phyloP scores from a whole-genome alignment of 2,888 invertebrate genomes.

The Apamea monoglypha region DNA sequence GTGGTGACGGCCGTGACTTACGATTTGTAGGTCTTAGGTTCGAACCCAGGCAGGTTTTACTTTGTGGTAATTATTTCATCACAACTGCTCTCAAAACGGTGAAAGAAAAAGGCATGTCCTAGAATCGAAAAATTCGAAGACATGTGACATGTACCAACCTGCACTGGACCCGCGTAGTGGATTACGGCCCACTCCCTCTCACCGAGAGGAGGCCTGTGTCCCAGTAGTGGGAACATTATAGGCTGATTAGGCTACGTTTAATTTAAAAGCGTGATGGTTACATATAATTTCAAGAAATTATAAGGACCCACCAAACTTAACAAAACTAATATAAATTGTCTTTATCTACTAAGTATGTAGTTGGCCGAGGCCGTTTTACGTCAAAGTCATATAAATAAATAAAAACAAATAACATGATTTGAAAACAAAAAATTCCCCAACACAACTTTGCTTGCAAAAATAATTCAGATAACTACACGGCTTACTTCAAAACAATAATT shows the following conservation, averaged over 20 bases:
- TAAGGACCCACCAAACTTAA: not conserved
- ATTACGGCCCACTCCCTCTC: not conserved
- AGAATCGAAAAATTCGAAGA: not conserved
- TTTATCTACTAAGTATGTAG: not conserved
- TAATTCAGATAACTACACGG: slow-evolving; percentile 28
- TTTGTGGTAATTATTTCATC: not conserved
- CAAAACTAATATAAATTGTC: not conserved
- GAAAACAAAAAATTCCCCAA: not conserved
- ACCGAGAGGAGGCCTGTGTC: not conserved
- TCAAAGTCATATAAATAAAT: not conserved
- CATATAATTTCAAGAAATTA: not conserved
- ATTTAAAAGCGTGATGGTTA: not conserved
- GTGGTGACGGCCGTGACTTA: not conserved
- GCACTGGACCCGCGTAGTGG: not conserved
- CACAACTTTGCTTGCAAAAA: not conserved
- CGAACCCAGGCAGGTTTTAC: not conserved
- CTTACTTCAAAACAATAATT: slow-evolving; percentile 40
- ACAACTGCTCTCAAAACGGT: not conserved
- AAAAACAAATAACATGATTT: slow-evolving; percentile 1
- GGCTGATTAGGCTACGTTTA: not conserved
- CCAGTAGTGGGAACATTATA: not conserved
- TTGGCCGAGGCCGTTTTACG: not conserved
- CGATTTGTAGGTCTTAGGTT: not conserved
- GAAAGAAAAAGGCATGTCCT: not conserved
- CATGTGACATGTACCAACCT: not conserved